These are phyloP conservation scores for Dolichoris vasculosae DNA, from an alignment of 1,140 invertebrate species.

Conservation along the genomic window DNA sequence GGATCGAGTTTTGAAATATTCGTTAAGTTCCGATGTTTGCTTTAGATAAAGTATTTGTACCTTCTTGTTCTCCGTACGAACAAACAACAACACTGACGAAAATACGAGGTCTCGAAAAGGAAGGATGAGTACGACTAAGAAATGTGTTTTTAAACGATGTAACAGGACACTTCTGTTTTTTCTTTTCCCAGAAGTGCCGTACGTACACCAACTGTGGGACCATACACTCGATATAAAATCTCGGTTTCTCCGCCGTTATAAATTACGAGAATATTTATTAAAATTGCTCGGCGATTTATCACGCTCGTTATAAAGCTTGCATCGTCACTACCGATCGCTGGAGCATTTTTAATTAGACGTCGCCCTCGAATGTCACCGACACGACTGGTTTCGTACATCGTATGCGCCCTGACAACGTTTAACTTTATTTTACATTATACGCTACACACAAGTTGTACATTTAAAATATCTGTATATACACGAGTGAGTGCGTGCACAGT, in stretches of 20 bases:
- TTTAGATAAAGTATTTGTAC: too few species aligned
- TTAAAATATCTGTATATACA: neutral
- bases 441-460: too few species aligned
- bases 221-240: neutral
- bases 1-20: too few species aligned
- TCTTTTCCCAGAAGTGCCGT: neutral
- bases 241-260: neutral
- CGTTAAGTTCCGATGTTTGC: too few species aligned
- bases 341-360: conserved; percentile 42
- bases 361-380: neutral
- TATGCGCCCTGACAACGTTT: neutral
- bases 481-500: too few species aligned
- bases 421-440: neutral
- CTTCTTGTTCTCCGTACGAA: too few species aligned
- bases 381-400: neutral
- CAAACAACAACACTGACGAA: neutral
- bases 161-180: neutral
- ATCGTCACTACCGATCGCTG: neutral
- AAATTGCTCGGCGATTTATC: conserved; percentile 53
- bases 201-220: neutral
- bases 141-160: neutral
- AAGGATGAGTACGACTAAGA: neutral
- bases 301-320: conserved; percentile 36
- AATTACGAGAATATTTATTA: conserved; percentile 53
- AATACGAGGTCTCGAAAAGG: neutral